Evolutionary conservation across 2,888 invertebrate species (phyloP), one percentile per base, ranked within the genome.

Genomic region (Aspidiotus rigidus): DNA sequence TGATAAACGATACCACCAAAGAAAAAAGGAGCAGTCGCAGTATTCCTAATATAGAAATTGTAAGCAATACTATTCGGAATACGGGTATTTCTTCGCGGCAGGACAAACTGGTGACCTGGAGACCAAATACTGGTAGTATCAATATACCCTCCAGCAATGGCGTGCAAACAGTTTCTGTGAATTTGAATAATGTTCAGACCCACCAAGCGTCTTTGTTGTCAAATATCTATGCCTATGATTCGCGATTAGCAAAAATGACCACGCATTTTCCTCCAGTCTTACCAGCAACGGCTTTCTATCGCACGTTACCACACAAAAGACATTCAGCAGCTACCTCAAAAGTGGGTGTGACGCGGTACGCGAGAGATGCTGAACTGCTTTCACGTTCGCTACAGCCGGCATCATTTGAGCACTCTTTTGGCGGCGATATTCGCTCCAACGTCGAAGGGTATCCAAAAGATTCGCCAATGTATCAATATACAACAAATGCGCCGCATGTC

Each of bases 381-480:
- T 82, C 83, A 64, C 80, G 83, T 67, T 79, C 81, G 39, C 76
- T 77, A 17, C 78, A 79, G 8, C 79, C 81, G 2, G 77, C 80
- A 5, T 82, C 83, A 75, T 84, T 75, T 70, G 75, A 76, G 64
- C 75, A 74, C 57, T 28, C 28, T 28, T 28, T 3, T 5, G 28
- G 28, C 49, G 39, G 28, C 49, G 84, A 85, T 76, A 83, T 88
- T 63, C 83, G 89, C 73, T 88, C 89, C 76, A 90, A 90, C 7
- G 85, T 87, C 69, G 90, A 90, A 74, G 90, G 90, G 9, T 90
- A 90, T 77, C 89, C 89, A 0, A 83, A 84, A 64, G 82, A 83
- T 57, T 74, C 76, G 15, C 76, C 77, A 40, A 73, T 73, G 55
- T 73, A 73, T 71, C 72, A 73, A 69, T 60, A 70, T 74, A 49